Evolutionary conservation across 1,140 invertebrate species (phyloP), one percentile per base, ranked within the genome.

Genomic region (Pemphigus obesinymphae): DNA sequence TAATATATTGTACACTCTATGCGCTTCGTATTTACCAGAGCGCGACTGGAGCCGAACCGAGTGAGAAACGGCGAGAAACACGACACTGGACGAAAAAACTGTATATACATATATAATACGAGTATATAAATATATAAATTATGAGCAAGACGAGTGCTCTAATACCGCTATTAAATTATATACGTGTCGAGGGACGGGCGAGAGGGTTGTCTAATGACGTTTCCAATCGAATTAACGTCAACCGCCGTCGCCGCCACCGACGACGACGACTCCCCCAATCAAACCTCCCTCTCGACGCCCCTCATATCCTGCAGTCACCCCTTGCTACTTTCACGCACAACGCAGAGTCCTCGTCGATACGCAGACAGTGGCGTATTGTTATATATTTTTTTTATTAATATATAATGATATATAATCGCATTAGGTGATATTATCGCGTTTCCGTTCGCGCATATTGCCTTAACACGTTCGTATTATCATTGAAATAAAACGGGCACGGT

Each of bases 161-260:
- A 55, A 23, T 55, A 55, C 26, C 13, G 23, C 23, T 58, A 58
- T 58, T 26, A 15, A 13, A 26, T 58, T 26, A n/a, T 13, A 17
- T 63, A 6, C 13, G 29, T 31, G 58, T 1, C 0, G 66, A 2
- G 0, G 66, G 37, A 7, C 29, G 58, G 58, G 34, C 10, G 20
- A 26, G 10, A 3, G 70, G 26, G 43, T n/a, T n/a, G n/a, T n/a
- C 70, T 73, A 73, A 73, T 31, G 70, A 73, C 45, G 70, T 31
- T 73, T 73, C 70, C 70, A 20, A 73, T 73, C 70, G 70, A 73
- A 73, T 73, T 50, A 73, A 40, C 70, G 70, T 73, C 70, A 31
- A 72, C 17, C 6, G 40, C 13, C 37, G 37, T 17, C 1, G n/a
- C 40, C 40, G 5, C 23, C 68, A 40, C 23, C 17, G 40, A 11